These are phyloP conservation scores for Agapetus fuscipes DNA, from an alignment of 2,888 invertebrate species.

Conservation along the genomic window DNA sequence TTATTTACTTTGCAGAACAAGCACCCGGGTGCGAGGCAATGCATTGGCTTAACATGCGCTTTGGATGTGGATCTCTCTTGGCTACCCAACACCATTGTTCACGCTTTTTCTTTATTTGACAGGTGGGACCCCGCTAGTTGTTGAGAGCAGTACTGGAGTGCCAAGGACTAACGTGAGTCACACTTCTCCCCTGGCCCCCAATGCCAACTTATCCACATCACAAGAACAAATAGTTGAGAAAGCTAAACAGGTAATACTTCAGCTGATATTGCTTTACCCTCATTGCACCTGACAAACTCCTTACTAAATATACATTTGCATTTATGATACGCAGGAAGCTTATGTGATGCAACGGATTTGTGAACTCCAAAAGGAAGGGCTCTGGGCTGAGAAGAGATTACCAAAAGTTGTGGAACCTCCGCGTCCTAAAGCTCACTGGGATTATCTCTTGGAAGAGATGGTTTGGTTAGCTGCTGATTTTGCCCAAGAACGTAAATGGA, in stretches of 20 bases:
- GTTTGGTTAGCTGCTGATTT: slow-evolving; percentile 97
- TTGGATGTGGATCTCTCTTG: slow-evolving; percentile 6
- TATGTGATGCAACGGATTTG: slow-evolving; percentile 86
- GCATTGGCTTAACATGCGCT: slow-evolving; percentile 9
- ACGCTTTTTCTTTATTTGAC: slow-evolving; percentile 24
- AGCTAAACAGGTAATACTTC: slow-evolving; percentile 71
- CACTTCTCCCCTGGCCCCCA: slow-evolving; percentile 22
- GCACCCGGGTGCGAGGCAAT: slow-evolving; percentile 2
- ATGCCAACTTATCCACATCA: slow-evolving; percentile 26
- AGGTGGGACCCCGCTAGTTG: slow-evolving; percentile 46
- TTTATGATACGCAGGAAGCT: slow-evolving; percentile 61
- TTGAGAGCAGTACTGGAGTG: slow-evolving; percentile 26
- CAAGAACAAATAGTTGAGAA: slow-evolving; percentile 76
- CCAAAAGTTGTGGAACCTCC: slow-evolving; percentile 88
- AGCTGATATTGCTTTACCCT: slow-evolving; percentile 2
- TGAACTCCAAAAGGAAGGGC: slow-evolving; percentile 86
- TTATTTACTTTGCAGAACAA: slow-evolving; percentile 7
- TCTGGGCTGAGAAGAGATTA: slow-evolving; percentile 88
- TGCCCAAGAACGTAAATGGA: slow-evolving; percentile 96
- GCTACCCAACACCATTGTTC: neutral
- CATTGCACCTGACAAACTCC: neutral
- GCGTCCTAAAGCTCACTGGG: slow-evolving; percentile 93
- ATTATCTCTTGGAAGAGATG: slow-evolving; percentile 97
- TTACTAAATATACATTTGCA: neutral
- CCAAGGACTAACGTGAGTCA: slow-evolving; percentile 24